These are phyloP conservation scores for Drosophila limbata DNA, from an alignment of 2,888 invertebrate species.

Conservation along the genomic window DNA sequence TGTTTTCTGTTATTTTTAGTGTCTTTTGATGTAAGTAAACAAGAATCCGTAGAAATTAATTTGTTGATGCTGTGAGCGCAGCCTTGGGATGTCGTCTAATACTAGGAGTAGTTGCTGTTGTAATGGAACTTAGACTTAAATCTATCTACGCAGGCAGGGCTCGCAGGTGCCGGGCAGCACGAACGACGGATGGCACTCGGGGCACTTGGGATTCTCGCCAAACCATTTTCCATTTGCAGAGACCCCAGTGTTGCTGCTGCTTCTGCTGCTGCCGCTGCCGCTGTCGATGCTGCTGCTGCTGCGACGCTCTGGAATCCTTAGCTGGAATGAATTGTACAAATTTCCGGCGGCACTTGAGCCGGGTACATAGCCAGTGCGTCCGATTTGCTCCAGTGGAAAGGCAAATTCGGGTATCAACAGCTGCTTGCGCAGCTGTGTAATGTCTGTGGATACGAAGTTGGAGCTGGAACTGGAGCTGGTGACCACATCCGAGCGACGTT, in stretches of 20 bases:
- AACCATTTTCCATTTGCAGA: slow-evolving; percentile 84
- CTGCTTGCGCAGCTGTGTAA: slow-evolving; percentile 87
- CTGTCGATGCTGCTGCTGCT: slow-evolving; percentile 55
- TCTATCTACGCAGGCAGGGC: slow-evolving; percentile 87
- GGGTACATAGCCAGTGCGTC: slow-evolving; percentile 87
- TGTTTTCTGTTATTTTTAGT: no score
- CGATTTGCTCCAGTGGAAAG: slow-evolving; percentile 87
- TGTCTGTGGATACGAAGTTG: slow-evolving; percentile 62
- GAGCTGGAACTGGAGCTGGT: slow-evolving; percentile 33
- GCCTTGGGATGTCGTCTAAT: slow-evolving; percentile 38
- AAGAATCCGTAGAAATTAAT: no score
- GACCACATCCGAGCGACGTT: slow-evolving; percentile 63
- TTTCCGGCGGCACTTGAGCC: slow-evolving; percentile 82
- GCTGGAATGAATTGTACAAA: slow-evolving; percentile 88
- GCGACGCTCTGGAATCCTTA: slow-evolving; percentile 86
- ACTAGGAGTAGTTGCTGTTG: slow-evolving; percentile 46
- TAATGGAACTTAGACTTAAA: slow-evolving; percentile 43
- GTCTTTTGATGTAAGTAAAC: no score
- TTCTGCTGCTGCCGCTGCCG: slow-evolving; percentile 41
- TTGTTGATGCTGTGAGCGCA: neutral
- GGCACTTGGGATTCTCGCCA: slow-evolving; percentile 88
- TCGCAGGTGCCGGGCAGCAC: slow-evolving; percentile 88
- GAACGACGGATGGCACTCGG: slow-evolving; percentile 89
- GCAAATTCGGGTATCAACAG: slow-evolving; percentile 88
- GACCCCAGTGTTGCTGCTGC: slow-evolving; percentile 42